Conservation (phyloP, 2,113 vertebrate species). For the Stomatorhinus ivindoensis region DNA sequence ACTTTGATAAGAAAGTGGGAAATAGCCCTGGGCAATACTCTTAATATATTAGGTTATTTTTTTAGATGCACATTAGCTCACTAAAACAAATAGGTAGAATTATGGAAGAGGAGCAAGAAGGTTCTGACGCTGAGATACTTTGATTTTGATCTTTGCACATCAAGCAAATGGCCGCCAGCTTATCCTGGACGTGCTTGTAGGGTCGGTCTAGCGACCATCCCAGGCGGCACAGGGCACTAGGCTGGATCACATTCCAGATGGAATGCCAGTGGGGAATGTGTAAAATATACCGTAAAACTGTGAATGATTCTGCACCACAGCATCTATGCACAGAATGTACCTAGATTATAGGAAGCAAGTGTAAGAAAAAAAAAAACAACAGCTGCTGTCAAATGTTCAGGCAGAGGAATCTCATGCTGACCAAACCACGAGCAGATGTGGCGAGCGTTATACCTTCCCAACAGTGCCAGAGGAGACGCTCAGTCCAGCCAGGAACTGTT, state of each 20-base stretch:
- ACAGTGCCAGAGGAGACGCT: not conserved
- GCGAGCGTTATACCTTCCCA: not conserved
- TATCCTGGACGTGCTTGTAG: not conserved
- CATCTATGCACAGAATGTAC: not conserved
- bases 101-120: not conserved
- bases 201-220: not conserved
- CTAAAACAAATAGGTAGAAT: not conserved
- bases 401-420: not conserved
- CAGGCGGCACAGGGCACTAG: not conserved
- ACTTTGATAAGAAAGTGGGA: not conserved
- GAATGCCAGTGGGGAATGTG: not conserved
- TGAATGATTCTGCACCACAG: not conserved
- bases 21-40: not conserved
- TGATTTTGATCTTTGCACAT: not conserved
- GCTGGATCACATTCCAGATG: not conserved
- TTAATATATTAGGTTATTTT: not conserved
- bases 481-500: not conserved
- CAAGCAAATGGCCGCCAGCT: not conserved
- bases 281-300: not conserved
- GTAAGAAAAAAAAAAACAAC: not conserved
- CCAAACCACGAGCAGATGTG: not conserved
- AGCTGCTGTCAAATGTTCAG: not conserved
- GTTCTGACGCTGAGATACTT: not conserved
- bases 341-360: not conserved
- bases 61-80: not conserved